These are phyloP conservation scores for Neodiprion fabricii DNA, from an alignment of 1,140 invertebrate genomes.

Conservation along the genomic window DNA sequence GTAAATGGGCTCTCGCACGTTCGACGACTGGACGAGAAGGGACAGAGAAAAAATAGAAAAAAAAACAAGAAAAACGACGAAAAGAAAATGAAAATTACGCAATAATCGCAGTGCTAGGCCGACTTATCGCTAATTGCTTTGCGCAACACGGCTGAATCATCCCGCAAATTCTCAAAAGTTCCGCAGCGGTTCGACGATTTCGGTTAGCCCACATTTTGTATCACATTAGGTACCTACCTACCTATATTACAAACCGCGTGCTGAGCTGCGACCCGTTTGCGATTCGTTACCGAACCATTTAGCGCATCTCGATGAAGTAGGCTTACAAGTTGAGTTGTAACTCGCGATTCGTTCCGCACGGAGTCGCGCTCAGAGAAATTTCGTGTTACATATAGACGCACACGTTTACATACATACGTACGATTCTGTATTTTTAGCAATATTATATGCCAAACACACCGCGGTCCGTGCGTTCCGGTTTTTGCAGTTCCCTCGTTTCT, in stretches of 20 bases:
- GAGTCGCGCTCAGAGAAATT: background rate
- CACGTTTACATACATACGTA: no score
- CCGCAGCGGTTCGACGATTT: background rate
- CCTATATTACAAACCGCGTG: no score
- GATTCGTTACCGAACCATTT: background rate
- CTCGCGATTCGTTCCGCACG: background rate
- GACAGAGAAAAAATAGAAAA: no score
- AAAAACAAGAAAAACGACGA: no score
- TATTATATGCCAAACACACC: background rate
- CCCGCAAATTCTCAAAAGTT: background rate
- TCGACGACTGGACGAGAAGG: no score
- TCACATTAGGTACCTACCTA: no score
- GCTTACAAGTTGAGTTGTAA: background rate
- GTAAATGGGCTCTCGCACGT: no score
- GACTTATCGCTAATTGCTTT: background rate
- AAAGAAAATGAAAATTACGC: no score
- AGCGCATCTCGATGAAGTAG: background rate
- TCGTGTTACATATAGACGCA: background rate
- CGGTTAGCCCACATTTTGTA: background rate
- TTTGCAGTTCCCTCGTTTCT: no score
- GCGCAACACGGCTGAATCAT: background rate
- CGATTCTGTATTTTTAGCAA: background rate
- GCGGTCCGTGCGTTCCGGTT: no score
- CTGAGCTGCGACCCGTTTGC: background rate
- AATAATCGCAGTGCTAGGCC: no score